phyloP scores from a whole-genome alignment of 2,113 vertebrate species.

The Corythaixoides concolor region DNA sequence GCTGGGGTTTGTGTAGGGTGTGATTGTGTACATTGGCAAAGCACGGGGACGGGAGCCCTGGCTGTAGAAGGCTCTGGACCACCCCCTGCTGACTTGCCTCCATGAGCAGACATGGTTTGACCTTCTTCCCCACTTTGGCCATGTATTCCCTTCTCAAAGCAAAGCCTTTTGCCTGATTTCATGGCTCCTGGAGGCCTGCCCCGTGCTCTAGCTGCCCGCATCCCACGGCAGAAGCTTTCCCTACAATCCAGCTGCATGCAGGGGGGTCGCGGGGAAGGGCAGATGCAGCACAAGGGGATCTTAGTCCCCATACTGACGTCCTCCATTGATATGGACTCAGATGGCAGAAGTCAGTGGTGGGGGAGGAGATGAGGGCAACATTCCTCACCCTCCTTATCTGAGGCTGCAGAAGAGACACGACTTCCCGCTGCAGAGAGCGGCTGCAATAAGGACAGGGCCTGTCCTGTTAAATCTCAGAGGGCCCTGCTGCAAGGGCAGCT shows the following conservation, averaged over 20 bases:
- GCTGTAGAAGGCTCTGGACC: background rate
- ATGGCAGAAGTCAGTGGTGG: background rate
- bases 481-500: background rate
- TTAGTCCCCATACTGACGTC: background rate
- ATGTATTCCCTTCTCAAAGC: background rate
- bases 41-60: background rate
- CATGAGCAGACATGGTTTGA: rapidly evolving
- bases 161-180: background rate
- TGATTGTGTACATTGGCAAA: background rate
- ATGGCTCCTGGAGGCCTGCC: background rate
- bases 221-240: background rate
- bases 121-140: background rate
- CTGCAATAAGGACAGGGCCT: background rate
- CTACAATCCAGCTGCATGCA: background rate
- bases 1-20: rapidly evolving
- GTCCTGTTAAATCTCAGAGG: background rate
- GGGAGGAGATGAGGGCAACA: background rate
- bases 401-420: background rate
- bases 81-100: background rate
- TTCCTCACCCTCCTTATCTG: constrained; percentile 18
- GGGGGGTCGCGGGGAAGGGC: background rate
- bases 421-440: background rate
- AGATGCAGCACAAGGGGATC: background rate
- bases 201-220: background rate
- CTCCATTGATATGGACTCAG: background rate